Evolutionary conservation across 2,113 vertebrate genomes (phyloP).

Genomic region (Peromyscus leucopus): DNA sequence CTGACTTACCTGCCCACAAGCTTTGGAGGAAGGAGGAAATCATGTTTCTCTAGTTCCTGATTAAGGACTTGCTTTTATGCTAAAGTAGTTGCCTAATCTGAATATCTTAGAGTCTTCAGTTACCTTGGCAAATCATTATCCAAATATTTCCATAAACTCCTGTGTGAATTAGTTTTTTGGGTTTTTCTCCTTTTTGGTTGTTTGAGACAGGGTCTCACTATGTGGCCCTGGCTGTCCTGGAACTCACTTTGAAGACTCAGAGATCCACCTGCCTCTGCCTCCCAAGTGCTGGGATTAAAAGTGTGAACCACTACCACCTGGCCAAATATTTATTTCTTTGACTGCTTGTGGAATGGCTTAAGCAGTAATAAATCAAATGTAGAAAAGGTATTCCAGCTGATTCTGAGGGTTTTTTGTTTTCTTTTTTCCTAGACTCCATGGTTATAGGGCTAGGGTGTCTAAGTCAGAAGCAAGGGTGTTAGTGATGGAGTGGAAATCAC

Average conservation of each 20-base stretch:
- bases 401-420: not conserved
- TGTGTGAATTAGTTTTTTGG: not conserved
- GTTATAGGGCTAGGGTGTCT: not conserved
- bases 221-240: no score
- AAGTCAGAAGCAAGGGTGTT: not conserved
- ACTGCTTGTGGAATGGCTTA: not conserved
- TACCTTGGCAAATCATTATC: not conserved
- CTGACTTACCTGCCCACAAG: not conserved
- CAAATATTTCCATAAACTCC: slow-evolving; percentile 33
- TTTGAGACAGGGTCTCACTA: no score
- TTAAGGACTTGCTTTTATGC: not conserved
- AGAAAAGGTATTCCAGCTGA: not conserved
- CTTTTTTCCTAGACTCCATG: not conserved
- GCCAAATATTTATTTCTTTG: not conserved
- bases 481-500: not conserved
- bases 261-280: no score
- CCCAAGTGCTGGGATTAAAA: no score
- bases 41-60: not conserved
- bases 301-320: no score
- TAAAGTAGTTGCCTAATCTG: slow-evolving; percentile 30
- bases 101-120: not conserved
- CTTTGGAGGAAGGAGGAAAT: not conserved
- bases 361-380: not conserved
- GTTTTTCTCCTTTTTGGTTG: no score
- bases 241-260: no score